A percentile compares a stretch with the other conserved stretches of the same genome.
Evolutionary conservation across 1,140 invertebrate genomes (phyloP).

Genomic region (Drosophila tsacasi): DNA sequence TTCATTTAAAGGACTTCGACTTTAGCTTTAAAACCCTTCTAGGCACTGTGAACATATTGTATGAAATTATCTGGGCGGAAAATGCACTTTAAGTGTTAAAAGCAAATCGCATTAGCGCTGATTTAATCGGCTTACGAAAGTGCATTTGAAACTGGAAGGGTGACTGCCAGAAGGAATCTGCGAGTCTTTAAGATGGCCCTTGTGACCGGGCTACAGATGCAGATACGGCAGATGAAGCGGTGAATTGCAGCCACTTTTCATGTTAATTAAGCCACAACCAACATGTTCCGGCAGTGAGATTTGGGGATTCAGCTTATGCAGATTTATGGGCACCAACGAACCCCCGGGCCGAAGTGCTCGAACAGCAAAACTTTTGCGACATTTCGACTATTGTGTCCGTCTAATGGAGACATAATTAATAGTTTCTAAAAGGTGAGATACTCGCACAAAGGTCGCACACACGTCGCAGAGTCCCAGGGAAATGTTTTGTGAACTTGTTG

Average conservation of each 20-base stretch:
- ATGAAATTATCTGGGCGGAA: slow-evolving; percentile 14
- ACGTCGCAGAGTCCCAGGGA: slow-evolving; percentile 18
- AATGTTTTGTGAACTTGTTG: slow-evolving; percentile 47
- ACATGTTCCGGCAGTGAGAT: slow-evolving; percentile 27
- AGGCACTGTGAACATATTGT: not conserved
- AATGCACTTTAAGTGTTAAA: slow-evolving; percentile 72
- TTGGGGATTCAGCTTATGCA: slow-evolving; percentile 67
- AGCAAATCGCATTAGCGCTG: slow-evolving; percentile 68
- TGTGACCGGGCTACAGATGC: slow-evolving; percentile 12
- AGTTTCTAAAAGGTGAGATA: slow-evolving; percentile 72
- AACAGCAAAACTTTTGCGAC: slow-evolving; percentile 71
- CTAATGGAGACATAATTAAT: slow-evolving; percentile 69
- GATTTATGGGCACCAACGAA: slow-evolving; percentile 60
- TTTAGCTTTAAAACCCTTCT: not conserved
- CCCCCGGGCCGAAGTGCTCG: slow-evolving; percentile 55
- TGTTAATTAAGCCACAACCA: slow-evolving; percentile 47
- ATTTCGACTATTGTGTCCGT: slow-evolving; percentile 61
- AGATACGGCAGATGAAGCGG: slow-evolving; percentile 20
- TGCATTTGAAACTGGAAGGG: slow-evolving; percentile 25
- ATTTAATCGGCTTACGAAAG: slow-evolving; percentile 67
- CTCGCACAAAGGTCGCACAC: slow-evolving; percentile 56
- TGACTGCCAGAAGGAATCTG: not conserved
- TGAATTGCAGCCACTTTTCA: slow-evolving; percentile 53
- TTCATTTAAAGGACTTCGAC: not conserved
- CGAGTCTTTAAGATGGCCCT: slow-evolving; percentile 56